These are phyloP conservation scores for Puntigrus tetrazona DNA, from an alignment of 2,113 vertebrate genomes.

Conservation along the genomic window DNA sequence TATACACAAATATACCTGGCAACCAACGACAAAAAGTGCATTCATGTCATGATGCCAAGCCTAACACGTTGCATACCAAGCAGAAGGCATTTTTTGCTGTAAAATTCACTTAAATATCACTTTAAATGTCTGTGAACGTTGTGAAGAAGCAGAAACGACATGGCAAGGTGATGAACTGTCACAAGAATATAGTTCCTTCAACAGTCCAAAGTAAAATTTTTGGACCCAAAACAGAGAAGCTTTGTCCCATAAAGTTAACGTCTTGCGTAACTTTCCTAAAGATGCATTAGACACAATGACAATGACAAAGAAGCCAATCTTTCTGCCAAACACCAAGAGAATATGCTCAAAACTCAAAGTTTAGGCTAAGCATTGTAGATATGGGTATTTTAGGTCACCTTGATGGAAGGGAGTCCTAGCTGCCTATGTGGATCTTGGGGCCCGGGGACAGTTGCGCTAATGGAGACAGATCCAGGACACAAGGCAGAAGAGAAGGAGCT, in stretches of 20 bases:
- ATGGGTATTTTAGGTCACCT: slow-evolving; percentile 62
- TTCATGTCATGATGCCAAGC: neutral
- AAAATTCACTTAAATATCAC: too few species aligned
- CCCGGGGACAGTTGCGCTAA: slow-evolving; percentile 53
- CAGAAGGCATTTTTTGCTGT: neutral
- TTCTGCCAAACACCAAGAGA: slow-evolving; percentile 22
- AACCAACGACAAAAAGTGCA: neutral
- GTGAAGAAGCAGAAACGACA: neutral
- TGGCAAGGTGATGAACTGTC: neutral
- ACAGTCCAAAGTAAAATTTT: neutral
- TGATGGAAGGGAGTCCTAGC: slow-evolving; percentile 58
- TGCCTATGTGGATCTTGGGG: slow-evolving; percentile 57
- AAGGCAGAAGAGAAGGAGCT: slow-evolving; percentile 46
- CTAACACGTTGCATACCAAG: too few species aligned
- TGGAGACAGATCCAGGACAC: slow-evolving; percentile 60
- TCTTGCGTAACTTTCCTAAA: neutral
- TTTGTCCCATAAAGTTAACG: slow-evolving; percentile 1
- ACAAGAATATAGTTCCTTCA: neutral
- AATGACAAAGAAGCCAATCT: slow-evolving; percentile 25
- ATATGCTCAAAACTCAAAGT: slow-evolving; percentile 30
- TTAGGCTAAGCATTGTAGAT: slow-evolving; percentile 22
- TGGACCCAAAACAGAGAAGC: neutral
- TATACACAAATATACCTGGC: too few species aligned
- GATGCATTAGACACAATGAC: slow-evolving; percentile 6
- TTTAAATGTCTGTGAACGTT: neutral